Conservation (phyloP, 2,888 invertebrate genomes). For the Polia nebulosa region DNA sequence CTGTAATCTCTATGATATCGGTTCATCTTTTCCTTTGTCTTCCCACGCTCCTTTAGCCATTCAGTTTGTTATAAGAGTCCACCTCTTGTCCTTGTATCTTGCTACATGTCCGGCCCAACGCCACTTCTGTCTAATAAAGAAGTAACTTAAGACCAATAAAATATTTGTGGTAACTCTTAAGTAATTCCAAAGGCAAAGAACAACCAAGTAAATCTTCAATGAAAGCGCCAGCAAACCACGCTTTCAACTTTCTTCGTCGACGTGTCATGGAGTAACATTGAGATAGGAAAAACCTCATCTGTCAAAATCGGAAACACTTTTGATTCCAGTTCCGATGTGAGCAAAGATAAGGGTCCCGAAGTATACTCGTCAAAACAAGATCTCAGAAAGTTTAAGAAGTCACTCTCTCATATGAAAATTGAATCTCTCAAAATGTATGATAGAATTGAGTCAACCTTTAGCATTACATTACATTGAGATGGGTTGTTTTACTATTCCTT, state of each 20-base stretch:
- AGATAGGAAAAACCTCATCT: conserved; percentile 20
- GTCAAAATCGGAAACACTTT: conserved; percentile 19
- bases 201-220: background rate
- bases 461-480: conserved; percentile 9
- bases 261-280: conserved; percentile 3
- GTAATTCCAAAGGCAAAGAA: background rate
- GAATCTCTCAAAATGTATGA: conserved; percentile 6
- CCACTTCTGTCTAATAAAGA: background rate
- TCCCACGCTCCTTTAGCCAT: no score
- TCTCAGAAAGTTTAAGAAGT: conserved; percentile 9
- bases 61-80: no score
- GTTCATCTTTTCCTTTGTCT: no score
- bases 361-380: background rate
- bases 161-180: background rate
- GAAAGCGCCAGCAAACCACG: background rate
- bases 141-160: background rate
- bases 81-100: no score
- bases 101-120: no score
- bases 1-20: no score
- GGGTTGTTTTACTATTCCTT: background rate
- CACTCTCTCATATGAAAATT: background rate
- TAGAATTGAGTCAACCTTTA: conserved; percentile 13
- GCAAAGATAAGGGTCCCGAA: conserved; percentile 5
- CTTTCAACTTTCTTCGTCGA: background rate
- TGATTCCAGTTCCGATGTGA: conserved; percentile 8